These are phyloP conservation scores for Nasua narica DNA, from an alignment of 2,797 vertebrate species.

Conservation along the genomic window DNA sequence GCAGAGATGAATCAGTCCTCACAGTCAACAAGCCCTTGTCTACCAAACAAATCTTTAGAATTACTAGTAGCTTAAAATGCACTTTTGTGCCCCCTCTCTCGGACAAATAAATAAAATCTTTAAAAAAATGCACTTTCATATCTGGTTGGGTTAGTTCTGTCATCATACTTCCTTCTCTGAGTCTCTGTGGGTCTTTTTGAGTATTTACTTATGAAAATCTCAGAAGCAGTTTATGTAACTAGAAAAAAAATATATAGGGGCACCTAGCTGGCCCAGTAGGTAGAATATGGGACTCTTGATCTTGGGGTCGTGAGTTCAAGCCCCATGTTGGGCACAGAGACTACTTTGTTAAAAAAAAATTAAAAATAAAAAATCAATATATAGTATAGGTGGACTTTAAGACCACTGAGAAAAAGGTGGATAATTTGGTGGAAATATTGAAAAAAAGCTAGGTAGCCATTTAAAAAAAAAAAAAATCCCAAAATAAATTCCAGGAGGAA, in stretches of 20 bases:
- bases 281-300: neutral
- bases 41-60: neutral
- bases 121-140: neutral
- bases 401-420: neutral
- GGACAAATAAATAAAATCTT: no score
- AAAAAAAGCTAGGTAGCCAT: neutral
- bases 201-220: neutral
- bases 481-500: neutral
- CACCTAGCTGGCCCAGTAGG: neutral
- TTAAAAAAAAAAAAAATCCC: neutral
- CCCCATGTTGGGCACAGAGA: neutral
- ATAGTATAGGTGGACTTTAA: neutral
- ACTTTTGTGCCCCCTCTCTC: no score
- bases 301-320: neutral
- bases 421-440: neutral
- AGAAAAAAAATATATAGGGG: neutral
- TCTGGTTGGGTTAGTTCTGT: neutral
- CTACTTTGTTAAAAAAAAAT: neutral
- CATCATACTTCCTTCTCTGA: neutral
- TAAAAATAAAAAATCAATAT: neutral
- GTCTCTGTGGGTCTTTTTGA: neutral
- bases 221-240: neutral
- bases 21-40: neutral
- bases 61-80: neutral
- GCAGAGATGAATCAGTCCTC: neutral